These are phyloP conservation scores for Triplophysa tibetana DNA, from an alignment of 2,113 vertebrate genomes.

Conservation along the genomic window DNA sequence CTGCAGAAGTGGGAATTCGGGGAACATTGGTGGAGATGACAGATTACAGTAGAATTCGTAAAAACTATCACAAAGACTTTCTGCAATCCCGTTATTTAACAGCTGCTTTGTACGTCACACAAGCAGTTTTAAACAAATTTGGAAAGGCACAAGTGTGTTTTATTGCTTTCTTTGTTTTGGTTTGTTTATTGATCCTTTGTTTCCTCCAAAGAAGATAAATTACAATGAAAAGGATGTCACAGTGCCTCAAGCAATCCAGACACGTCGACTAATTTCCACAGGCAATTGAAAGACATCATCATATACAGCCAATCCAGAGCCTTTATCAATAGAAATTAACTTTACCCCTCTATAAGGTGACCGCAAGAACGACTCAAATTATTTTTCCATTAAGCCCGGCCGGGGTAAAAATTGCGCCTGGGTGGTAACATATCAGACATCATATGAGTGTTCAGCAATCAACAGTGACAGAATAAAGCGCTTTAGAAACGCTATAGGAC, in stretches of 20 bases:
- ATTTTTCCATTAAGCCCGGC: slow-evolving; percentile 4
- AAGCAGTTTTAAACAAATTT: background rate
- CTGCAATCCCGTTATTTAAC: background rate
- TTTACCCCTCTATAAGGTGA: slow-evolving; percentile 13
- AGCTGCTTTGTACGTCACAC: background rate
- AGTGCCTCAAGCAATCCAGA: slow-evolving; percentile 10
- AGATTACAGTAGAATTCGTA: slow-evolving; percentile 17
- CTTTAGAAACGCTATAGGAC: slow-evolving; percentile 36
- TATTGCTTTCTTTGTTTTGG: background rate
- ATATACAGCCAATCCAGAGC: background rate
- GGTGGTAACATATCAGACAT: slow-evolving; percentile 28
- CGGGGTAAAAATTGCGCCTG: background rate
- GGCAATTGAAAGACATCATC: background rate
- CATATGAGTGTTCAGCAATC: slow-evolving; percentile 29
- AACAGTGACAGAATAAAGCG: slow-evolving; percentile 30
- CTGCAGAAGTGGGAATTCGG: background rate
- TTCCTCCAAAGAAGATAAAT: slow-evolving; percentile 16
- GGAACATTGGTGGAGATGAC: slow-evolving; percentile 24
- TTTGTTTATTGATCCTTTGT: background rate
- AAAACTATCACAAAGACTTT: slow-evolving; percentile 25
- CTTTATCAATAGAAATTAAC: slow-evolving; percentile 31
- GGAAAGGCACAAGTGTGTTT: background rate
- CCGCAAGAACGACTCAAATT: background rate
- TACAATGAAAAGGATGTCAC: background rate
- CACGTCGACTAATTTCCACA: background rate